These are phyloP conservation scores for Hipposideros larvatus DNA, from an alignment of 2,797 vertebrate species.

Conservation along the genomic window DNA sequence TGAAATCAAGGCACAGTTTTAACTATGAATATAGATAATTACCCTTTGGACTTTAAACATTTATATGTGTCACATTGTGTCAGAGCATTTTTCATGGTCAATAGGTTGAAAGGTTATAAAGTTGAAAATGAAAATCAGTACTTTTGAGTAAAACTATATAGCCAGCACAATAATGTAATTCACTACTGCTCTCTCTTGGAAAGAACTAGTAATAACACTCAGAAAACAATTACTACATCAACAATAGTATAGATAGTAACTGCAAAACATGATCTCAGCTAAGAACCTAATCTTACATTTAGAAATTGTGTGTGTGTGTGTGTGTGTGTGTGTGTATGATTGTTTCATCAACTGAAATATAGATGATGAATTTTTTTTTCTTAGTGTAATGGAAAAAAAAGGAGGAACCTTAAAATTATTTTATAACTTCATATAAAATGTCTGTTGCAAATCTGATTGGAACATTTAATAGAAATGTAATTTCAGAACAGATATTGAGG, in stretches of 20 bases:
- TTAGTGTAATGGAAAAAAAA: conserved; percentile 32
- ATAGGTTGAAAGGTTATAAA: conserved; percentile 91
- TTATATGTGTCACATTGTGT: conserved; percentile 91
- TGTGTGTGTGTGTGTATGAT: conserved; percentile 1
- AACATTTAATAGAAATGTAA: conserved; percentile 43
- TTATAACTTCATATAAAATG: conserved; percentile 29
- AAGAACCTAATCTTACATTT: neutral
- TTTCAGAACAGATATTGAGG: conserved; percentile 37
- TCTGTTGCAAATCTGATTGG: conserved; percentile 31
- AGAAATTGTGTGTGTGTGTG: neutral
- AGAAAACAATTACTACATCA: conserved; percentile 54
- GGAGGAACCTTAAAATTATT: conserved; percentile 10
- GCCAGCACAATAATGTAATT: conserved; percentile 85
- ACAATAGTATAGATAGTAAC: conserved; percentile 62
- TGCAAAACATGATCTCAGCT: neutral
- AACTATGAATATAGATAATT: conserved; percentile 92
- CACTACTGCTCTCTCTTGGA: conserved; percentile 92
- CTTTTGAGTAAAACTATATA: conserved; percentile 81
- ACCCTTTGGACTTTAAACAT: conserved; percentile 92
- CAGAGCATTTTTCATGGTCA: conserved; percentile 90
- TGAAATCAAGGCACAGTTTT: conserved; percentile 91
- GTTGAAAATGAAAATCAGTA: conserved; percentile 87
- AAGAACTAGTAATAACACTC: conserved; percentile 86
- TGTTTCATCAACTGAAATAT: conserved; percentile 43
- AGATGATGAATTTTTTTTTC: neutral